A percentile compares a stretch with the other conserved stretches of the same genome.
phyloP scores from a whole-genome alignment of 2,888 invertebrate species.

The Chromoteleia sp. region DNA sequence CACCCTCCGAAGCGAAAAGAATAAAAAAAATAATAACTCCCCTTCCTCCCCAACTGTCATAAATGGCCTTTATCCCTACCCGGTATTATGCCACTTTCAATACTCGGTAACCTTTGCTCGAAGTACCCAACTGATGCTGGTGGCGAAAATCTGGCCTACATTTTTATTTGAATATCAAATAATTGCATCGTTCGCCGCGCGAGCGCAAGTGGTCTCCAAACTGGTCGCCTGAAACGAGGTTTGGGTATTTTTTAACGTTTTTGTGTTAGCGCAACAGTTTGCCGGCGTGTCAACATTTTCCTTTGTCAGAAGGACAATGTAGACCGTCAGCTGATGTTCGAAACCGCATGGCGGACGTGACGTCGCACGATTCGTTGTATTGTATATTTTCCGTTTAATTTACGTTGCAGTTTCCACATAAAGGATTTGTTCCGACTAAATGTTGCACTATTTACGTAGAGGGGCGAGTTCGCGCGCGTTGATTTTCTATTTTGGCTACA shows the following conservation, averaged over 20 bases:
- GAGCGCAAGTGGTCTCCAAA: slow-evolving; percentile 9
- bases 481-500: no score
- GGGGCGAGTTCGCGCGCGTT: background rate
- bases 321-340: slow-evolving; percentile 44
- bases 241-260: slow-evolving; percentile 28
- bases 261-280: slow-evolving; percentile 41
- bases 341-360: slow-evolving; percentile 48
- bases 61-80: slow-evolving; percentile 35
- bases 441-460: slow-evolving; percentile 1
- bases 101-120: background rate
- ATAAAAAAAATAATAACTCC: slow-evolving; percentile 36
- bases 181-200: slow-evolving; percentile 2
- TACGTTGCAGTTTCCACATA: slow-evolving; percentile 46
- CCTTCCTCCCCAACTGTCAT: background rate
- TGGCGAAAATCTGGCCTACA: slow-evolving; percentile 26
- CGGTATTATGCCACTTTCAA: slow-evolving; percentile 10
- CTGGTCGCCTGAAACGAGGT: slow-evolving; percentile 21
- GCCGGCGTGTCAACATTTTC: slow-evolving; percentile 41
- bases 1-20: slow-evolving; percentile 20
- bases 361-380: slow-evolving; percentile 31
- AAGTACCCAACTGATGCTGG: slow-evolving; percentile 21
- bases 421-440: slow-evolving; percentile 17
- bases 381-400: slow-evolving; percentile 45
- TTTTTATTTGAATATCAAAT: slow-evolving; percentile 44
- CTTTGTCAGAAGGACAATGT: slow-evolving; percentile 44